These are phyloP conservation scores for Noctua janthe DNA, from an alignment of 2,888 invertebrate species.

Conservation along the genomic window DNA sequence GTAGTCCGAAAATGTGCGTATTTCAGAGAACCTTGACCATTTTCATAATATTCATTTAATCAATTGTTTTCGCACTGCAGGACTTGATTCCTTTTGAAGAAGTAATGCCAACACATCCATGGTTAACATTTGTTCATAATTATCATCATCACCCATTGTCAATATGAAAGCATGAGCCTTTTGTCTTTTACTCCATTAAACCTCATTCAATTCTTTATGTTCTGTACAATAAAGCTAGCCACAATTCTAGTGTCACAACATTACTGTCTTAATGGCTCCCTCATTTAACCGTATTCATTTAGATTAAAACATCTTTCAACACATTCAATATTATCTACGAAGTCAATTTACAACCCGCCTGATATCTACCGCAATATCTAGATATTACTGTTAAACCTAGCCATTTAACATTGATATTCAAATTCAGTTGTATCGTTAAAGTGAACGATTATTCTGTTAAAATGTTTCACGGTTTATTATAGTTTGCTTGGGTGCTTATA, in stretches of 20 bases:
- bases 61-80: background rate
- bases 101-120: background rate
- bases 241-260: conserved; percentile 4
- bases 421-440: conserved; percentile 34
- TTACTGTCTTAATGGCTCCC: conserved; percentile 8
- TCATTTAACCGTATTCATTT: conserved; percentile 18
- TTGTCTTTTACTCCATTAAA: background rate
- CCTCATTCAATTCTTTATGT: conserved; percentile 5
- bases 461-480: conserved; percentile 22
- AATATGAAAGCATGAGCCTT: background rate
- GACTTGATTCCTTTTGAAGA: background rate
- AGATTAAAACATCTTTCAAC: conserved; percentile 36
- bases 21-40: background rate
- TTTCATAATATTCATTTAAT: background rate
- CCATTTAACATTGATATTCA: conserved; percentile 27
- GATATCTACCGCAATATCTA: conserved; percentile 22
- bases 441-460: conserved; percentile 34
- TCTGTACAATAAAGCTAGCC: conserved; percentile 1
- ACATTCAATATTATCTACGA: conserved; percentile 30
- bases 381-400: conserved; percentile 35
- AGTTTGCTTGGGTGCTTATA: background rate
- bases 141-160: background rate
- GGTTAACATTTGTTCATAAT: background rate
- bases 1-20: background rate
- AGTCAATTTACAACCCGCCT: conserved; percentile 19